Conservation (phyloP, 2,113 vertebrate species). For the Ammodytes marinus region DNA sequence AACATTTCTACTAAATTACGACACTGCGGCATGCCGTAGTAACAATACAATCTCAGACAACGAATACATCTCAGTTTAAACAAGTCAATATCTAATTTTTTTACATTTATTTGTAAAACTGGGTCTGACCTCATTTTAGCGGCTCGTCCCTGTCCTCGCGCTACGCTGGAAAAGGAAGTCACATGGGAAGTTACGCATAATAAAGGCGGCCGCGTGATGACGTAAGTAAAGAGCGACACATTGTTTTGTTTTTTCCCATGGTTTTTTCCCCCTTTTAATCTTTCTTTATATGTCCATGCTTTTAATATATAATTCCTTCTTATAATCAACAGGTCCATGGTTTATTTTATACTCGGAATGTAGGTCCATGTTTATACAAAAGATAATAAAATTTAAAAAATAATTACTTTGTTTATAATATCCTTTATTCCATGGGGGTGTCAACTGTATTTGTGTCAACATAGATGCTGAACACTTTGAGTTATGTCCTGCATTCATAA, state of each 20-base stretch:
- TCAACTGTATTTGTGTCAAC: too few species aligned
- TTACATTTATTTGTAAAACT: neutral
- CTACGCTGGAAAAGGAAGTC: conserved; percentile 76
- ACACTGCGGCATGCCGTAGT: fast-evolving
- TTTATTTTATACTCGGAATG: too few species aligned
- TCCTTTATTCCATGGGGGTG: neutral
- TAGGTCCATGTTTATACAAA: too few species aligned
- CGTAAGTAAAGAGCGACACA: conserved; percentile 2
- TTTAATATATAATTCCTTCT: too few species aligned
- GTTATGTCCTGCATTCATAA: neutral
- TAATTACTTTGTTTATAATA: neutral
- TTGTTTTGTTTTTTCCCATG: neutral
- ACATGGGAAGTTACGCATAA: conserved; percentile 60
- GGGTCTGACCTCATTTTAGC: conserved; percentile 60
- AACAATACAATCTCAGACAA: fast-evolving
- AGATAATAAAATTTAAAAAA: too few species aligned
- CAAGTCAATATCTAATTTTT: fast-evolving
- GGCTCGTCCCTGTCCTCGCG: neutral
- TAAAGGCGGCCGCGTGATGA: conserved; percentile 41
- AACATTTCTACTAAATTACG: neutral
- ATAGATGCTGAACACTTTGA: too few species aligned
- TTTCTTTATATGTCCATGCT: too few species aligned
- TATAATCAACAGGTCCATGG: too few species aligned
- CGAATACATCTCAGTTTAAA: fast-evolving
- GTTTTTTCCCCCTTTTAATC: neutral